Evolutionary conservation across 2,113 vertebrate species (phyloP).

Genomic region (Phodopus roborovskii): DNA sequence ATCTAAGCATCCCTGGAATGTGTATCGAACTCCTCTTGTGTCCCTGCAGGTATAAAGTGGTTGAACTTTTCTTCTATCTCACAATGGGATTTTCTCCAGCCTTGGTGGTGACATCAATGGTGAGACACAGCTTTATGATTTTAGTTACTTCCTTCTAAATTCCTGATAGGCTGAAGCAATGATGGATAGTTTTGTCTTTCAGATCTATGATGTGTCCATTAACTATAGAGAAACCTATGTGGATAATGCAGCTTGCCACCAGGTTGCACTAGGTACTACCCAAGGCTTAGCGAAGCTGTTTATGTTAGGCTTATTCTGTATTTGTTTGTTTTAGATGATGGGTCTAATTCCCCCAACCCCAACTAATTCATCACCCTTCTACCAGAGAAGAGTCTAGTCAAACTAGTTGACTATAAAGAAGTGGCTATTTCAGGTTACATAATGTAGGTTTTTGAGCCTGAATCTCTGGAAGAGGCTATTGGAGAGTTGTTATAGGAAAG

Average conservation of each 20-base stretch:
- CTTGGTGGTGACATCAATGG: conserved; percentile 97
- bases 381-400: not conserved
- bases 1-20: not conserved
- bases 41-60: conserved; percentile 94
- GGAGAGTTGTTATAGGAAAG: not conserved
- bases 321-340: not conserved
- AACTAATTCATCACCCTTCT: not conserved
- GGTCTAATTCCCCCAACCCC: not conserved
- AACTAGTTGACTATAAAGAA: not conserved
- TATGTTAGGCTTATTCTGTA: not conserved
- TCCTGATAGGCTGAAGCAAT: not conserved
- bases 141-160: conserved; percentile 32
- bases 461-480: not conserved
- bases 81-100: conserved; percentile 98
- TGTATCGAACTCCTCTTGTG: conserved; percentile 30
- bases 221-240: not conserved
- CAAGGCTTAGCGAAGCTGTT: not conserved
- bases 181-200: conserved; percentile 21
- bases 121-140: conserved; percentile 84
- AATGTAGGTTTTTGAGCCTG: not conserved
- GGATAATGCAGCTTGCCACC: not conserved
- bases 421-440: not conserved
- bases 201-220: not conserved
- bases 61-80: conserved; percentile 97
- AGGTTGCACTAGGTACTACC: not conserved